Evolutionary conservation across 2,888 invertebrate species (phyloP).

Genomic region (Erebia epiphron): DNA sequence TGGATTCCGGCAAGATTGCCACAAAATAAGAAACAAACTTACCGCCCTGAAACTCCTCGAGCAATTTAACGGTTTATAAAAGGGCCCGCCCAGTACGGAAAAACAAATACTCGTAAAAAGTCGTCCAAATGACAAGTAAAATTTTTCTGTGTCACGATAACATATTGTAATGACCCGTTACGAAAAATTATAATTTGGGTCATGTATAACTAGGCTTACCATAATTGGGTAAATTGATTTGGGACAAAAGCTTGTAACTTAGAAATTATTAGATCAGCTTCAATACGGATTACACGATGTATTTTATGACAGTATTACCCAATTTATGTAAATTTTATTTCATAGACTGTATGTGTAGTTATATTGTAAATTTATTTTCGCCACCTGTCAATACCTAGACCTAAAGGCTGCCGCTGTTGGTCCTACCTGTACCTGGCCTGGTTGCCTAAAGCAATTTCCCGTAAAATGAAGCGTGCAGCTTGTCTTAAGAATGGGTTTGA

Average conservation of each 20-base stretch:
- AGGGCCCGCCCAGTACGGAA: conserved; percentile 68
- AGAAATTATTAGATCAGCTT: neutral
- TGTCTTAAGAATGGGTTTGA: no score
- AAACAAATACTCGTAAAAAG: conserved; percentile 80
- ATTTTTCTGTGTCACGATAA: conserved; percentile 82
- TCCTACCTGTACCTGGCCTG: no score
- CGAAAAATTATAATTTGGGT: conserved; percentile 75
- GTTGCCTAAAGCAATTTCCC: no score
- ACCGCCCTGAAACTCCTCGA: conserved; percentile 35
- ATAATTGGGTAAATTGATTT: neutral
- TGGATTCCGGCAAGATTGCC: neutral
- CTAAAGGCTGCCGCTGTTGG: no score
- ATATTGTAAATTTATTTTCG: no score
- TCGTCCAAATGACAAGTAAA: conserved; percentile 78
- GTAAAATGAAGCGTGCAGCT: no score
- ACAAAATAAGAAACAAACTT: conserved; percentile 25
- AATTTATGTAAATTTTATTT: no score
- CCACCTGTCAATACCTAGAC: no score
- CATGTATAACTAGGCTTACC: conserved; percentile 59
- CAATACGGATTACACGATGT: neutral
- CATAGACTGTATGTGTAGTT: no score
- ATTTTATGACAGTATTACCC: neutral
- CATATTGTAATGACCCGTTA: conserved; percentile 81
- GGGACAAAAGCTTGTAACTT: neutral
- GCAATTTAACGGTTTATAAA: conserved; percentile 38